Percentiles rank a stretch among this genome's conserved stretches.
Conservation (phyloP, 2,797 vertebrate species). For the Craterocephalus amniculus region DNA sequence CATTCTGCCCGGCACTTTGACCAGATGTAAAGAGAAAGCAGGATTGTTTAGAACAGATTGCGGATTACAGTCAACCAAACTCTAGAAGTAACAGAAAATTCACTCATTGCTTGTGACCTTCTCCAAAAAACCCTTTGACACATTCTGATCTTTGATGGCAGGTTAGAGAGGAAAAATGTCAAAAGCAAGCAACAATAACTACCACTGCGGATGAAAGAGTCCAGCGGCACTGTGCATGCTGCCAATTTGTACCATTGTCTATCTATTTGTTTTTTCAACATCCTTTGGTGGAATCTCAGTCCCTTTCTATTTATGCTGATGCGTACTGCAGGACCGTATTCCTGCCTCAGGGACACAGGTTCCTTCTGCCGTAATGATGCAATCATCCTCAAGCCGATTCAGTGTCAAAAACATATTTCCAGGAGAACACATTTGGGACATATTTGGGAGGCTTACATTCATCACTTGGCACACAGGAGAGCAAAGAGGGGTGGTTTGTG, state of each 20-base stretch:
- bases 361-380: background rate
- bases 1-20: background rate
- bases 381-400: background rate
- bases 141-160: too few relatives aligned
- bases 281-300: background rate
- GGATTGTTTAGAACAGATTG: background rate
- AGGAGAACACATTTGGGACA: background rate
- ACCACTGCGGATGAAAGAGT: background rate
- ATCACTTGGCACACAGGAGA: too few relatives aligned
- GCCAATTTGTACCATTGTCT: background rate
- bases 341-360: background rate
- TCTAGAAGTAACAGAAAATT: background rate
- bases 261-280: background rate
- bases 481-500: background rate
- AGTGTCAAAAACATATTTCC: background rate
- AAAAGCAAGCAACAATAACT: background rate
- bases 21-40: background rate
- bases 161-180: background rate
- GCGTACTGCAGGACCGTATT: background rate
- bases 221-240: background rate
- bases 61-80: background rate
- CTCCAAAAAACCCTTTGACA: background rate
- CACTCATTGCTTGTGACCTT: background rate
- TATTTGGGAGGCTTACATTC: background rate
- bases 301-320: background rate